These are phyloP conservation scores for Oryzias melastigma DNA, from an alignment of 2,113 vertebrate genomes.

Conservation along the genomic window DNA sequence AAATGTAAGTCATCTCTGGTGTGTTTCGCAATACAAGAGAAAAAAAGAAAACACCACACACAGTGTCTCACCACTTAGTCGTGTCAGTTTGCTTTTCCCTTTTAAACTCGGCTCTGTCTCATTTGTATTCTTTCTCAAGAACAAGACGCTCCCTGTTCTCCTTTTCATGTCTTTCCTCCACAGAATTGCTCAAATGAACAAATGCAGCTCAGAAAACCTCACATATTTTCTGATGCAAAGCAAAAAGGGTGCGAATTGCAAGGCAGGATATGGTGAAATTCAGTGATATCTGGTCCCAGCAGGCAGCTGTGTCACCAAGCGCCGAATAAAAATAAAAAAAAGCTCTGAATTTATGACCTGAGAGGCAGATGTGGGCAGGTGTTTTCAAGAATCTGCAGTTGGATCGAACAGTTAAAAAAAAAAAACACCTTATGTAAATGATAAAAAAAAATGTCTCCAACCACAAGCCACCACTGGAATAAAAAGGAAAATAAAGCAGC, in stretches of 20 bases:
- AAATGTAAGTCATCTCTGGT: constrained; percentile 14
- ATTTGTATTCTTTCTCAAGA: constrained; percentile 59
- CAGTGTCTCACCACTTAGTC: constrained; percentile 20
- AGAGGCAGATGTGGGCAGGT: constrained; percentile 34
- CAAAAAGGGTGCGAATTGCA: constrained; percentile 32
- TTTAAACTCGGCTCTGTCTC: constrained; percentile 31
- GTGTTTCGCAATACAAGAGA: constrained; percentile 25
- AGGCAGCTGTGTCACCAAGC: constrained; percentile 43
- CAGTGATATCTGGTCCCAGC: constrained; percentile 50
- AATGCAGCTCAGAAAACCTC: constrained; percentile 49
- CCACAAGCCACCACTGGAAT: no score
- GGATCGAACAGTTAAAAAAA: background rate
- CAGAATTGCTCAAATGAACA: constrained; percentile 56
- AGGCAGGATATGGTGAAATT: constrained; percentile 52
- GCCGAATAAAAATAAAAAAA: constrained; percentile 34
- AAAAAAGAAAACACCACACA: constrained; percentile 16
- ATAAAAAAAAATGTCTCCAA: no score
- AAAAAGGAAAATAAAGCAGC: no score
- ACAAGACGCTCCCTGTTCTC: constrained; percentile 28
- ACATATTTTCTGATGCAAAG: constrained; percentile 62
- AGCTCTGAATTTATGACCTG: constrained; percentile 44
- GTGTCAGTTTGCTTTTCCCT: constrained; percentile 21
- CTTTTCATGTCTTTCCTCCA: constrained; percentile 32
- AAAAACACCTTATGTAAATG: background rate
- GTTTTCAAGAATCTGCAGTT: constrained; percentile 14